phyloP scores from a whole-genome alignment of 64 coral and sea anemone genomes.

The Montipora capricornis region DNA sequence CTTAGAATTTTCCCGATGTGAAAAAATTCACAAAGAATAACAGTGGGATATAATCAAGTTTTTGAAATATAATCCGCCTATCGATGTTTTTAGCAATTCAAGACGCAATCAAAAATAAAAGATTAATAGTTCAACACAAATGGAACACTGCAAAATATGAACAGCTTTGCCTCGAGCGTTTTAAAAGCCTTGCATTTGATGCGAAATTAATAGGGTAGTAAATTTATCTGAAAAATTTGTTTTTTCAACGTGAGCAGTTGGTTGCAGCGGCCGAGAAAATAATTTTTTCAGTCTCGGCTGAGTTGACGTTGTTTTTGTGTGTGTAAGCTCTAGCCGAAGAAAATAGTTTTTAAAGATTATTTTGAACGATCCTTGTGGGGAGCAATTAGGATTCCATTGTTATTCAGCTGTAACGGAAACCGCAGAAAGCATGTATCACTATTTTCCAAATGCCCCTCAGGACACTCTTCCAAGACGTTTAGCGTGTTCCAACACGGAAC shows the following conservation, averaged over 20 bases:
- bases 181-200: background rate
- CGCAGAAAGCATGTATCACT: background rate
- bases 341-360: background rate
- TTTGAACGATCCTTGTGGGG: background rate
- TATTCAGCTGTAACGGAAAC: slow-evolving; percentile 29
- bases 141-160: background rate
- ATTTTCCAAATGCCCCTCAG: background rate
- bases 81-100: background rate
- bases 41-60: background rate
- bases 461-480: background rate
- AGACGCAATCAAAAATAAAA: background rate
- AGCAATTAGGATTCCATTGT: background rate
- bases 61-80: background rate
- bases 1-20: too few species aligned
- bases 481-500: background rate
- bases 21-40: too few species aligned
- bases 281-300: background rate
- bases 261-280: background rate
- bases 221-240: background rate
- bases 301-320: background rate
- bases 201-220: background rate
- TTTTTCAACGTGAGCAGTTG: background rate
- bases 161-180: background rate
- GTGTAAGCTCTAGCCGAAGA: background rate
- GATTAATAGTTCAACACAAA: background rate